Percentiles rank a stretch among this genome's conserved stretches.
These are phyloP conservation scores for Platycercus adscitus DNA, from an alignment of 2,113 vertebrate genomes.

Conservation along the genomic window DNA sequence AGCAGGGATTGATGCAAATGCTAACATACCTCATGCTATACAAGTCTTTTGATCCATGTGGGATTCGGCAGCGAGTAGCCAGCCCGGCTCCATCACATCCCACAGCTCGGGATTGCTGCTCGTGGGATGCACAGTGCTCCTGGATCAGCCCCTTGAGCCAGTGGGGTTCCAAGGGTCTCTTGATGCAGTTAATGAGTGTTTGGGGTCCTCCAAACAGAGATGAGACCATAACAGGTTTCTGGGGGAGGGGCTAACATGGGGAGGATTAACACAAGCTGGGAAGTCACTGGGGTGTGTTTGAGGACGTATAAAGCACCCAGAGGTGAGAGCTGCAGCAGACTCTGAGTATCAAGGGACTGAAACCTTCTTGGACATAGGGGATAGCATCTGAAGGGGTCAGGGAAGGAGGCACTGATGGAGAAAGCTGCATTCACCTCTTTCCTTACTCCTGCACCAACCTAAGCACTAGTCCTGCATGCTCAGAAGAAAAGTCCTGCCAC, in stretches of 20 bases:
- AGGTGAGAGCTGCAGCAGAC: neutral
- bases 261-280: neutral
- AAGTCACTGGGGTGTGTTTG: neutral
- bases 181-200: neutral
- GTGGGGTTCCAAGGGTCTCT: neutral
- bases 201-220: neutral
- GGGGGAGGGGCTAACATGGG: neutral
- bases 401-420: neutral
- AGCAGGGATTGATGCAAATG: neutral
- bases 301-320: neutral
- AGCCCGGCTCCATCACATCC: accelerated
- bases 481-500: neutral
- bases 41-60: neutral
- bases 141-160: neutral
- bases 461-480: neutral
- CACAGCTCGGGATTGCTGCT: accelerated
- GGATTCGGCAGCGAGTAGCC: accelerated
- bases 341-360: neutral
- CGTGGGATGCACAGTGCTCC: accelerated
- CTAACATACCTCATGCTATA: neutral
- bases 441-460: neutral
- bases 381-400: neutral
- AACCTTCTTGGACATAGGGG: neutral
- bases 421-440: neutral
- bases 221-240: neutral